These are phyloP conservation scores for Agapornis roseicollis DNA, from an alignment of 2,113 vertebrate genomes.

Conservation along the genomic window DNA sequence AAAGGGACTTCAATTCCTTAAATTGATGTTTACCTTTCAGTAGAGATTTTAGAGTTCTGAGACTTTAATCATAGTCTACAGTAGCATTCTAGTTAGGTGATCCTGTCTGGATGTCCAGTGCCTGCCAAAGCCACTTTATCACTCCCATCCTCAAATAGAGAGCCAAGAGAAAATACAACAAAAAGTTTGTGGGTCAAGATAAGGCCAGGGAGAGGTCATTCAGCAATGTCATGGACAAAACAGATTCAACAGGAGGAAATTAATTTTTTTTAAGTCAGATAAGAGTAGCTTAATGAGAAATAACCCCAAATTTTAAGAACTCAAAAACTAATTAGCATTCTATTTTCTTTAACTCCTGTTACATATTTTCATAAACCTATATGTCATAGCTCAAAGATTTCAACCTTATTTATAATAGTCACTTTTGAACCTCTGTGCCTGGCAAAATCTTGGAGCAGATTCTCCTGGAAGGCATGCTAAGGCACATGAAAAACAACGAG, in stretches of 20 bases:
- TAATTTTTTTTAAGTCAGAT: not conserved
- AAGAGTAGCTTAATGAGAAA: not conserved
- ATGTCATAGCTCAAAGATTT: not conserved
- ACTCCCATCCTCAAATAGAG: not conserved
- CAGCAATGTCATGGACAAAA: fast-evolving
- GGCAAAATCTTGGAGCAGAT: too few relatives aligned
- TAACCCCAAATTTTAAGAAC: not conserved
- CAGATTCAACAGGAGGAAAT: fast-evolving
- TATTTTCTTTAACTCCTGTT: not conserved
- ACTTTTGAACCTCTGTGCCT: not conserved
- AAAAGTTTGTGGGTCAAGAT: fast-evolving
- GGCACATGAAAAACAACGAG: too few relatives aligned
- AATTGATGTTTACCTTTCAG: not conserved
- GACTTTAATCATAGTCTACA: not conserved
- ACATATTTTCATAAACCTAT: not conserved
- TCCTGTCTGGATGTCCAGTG: fast-evolving
- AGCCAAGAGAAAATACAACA: not conserved
- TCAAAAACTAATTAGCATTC: not conserved
- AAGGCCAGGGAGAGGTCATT: not conserved
- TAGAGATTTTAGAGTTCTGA: not conserved
- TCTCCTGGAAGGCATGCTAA: too few relatives aligned
- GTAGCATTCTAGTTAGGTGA: not conserved
- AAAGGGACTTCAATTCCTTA: not conserved
- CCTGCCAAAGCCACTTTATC: fast-evolving
- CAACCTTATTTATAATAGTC: fast-evolving